Evolutionary conservation across 2,797 vertebrate genomes (phyloP), one percentile per base, ranked within the genome.

Genomic region (Phaenicophaeus curvirostris): DNA sequence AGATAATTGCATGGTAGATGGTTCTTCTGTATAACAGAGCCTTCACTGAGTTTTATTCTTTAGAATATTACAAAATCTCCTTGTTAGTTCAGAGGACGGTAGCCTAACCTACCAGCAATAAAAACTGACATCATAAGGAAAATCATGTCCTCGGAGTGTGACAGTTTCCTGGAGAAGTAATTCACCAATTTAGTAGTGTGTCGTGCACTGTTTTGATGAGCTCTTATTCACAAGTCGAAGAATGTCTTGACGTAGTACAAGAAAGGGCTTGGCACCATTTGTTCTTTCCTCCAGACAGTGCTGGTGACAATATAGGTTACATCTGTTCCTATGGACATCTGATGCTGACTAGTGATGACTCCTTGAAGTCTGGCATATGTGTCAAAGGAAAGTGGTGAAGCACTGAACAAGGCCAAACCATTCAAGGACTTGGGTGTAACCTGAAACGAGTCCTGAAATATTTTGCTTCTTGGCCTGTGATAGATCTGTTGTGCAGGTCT

Each of bases 321-420:
- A 88, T 95, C 92, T 95, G 79, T 74, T 94, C 5, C 2, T 63
- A 50, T 25, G 85, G 91, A 89, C 4, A 9, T 28, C 61, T 57
- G 74, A 73, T 74, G 65, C 68, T 87, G 86, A 90, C 86, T 87
- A 21, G 68, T 71, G 89, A 46, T 50, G 85, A 62, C 69, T 93
- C 88, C 86, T 18, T 84, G 77, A 82, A 91, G 94, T 87, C 92
- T 91, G 83, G 71, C 71, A 63, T 81, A 86, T 72, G 87, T 51
- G 55, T 73, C 85, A 93, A 80, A 88, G 72, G 58, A 8, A 74
- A 86, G 79, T 85, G 76, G 62, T 41, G 55, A 91, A 90, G 55
- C 65, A 63, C 62, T 61, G 80, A 95, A 71, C 37, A 46, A 94
- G 66, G 72, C 83, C 90, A 88, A 88, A 77, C 41, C 24, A 5